A percentile compares a stretch with the other conserved stretches of the same genome.
phyloP scores from a whole-genome alignment of 2,113 vertebrate genomes.

The Callochromis pleurospilus region DNA sequence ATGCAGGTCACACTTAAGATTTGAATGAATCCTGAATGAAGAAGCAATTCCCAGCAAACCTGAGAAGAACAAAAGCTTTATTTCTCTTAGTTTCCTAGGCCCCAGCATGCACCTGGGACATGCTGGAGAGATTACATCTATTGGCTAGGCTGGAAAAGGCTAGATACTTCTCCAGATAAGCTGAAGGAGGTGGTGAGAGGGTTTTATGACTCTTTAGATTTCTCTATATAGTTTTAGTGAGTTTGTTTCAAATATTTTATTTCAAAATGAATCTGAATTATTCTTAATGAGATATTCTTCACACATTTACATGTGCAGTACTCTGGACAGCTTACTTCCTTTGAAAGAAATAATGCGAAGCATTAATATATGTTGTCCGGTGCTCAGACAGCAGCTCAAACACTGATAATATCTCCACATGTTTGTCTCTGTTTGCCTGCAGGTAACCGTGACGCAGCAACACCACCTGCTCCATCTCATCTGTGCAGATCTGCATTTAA shows the following conservation, averaged over 20 bases:
- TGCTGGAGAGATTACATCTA: neutral
- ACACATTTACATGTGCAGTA: neutral
- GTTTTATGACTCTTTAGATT: neutral
- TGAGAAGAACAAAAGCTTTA: neutral
- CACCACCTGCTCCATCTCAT: neutral
- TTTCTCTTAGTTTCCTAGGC: neutral
- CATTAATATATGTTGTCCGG: neutral
- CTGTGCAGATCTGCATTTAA: neutral
- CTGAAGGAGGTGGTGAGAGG: neutral
- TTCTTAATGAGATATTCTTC: neutral
- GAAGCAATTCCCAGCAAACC: neutral
- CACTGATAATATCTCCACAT: neutral
- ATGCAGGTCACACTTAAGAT: neutral
- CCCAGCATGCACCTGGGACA: neutral
- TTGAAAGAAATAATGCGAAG: neutral
- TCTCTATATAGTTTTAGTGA: neutral
- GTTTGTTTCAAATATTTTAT: neutral
- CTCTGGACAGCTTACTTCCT: neutral
- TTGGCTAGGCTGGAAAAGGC: neutral
- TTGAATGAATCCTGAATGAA: neutral
- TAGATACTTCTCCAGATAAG: neutral
- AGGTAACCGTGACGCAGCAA: neutral
- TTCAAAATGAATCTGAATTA: neutral
- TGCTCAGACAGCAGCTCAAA: neutral
- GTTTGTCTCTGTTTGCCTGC: neutral